Base-by-base conservation (phyloP, 1,140 invertebrate species). In the Rhyzopertha dominica region DNA sequence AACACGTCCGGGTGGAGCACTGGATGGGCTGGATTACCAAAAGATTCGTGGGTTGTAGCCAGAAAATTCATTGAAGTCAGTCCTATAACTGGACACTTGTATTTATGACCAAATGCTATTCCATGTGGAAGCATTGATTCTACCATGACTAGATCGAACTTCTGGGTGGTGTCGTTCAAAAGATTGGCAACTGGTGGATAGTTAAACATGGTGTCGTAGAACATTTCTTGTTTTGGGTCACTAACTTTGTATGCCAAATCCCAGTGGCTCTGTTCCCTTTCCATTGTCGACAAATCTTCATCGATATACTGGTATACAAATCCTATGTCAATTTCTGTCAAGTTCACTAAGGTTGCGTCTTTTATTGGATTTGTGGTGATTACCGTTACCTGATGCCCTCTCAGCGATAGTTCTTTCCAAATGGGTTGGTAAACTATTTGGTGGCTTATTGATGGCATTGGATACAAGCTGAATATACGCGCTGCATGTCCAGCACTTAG, bases 1-100 rank as follows among this genome's bases (percentile, higher is more conserved):
- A 26, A 26, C 25, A 26, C 3, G 3, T 4, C 3, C 9, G 45
- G 29, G 7, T 30, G 25, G 1, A 43, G 3, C 10, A 30, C 3
- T 9, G 49, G 49, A 20, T 51, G 39, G 12, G 32, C 31, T 7
- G 39, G 28, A 32, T 51, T 51, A 5, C 49, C 49, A n/a, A 51
- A 18, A 4, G 8, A 9, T 13, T n/a, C 9, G 34, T 51, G 45
- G 4, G 39, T 10, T 5, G 0, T 14, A 5, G 9, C 4, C 16
- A 8, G 13, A 0, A 24, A 14, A 16, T 51, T 40, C 43, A 40
- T 26, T 2, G 36, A 39, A 7, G 7, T 14, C 4, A 50, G 23
- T n/a, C 26, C 17, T 9, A 50, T 41, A 19, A 24, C 16, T 16
- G 48, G 48, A 28, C 28, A 31, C n/a, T 40, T 40, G 10, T 38